Percentiles rank a stretch among this genome's conserved stretches.
Evolutionary conservation across 2,888 invertebrate genomes (phyloP).

Genomic region (Drosophila flavopinicola): DNA sequence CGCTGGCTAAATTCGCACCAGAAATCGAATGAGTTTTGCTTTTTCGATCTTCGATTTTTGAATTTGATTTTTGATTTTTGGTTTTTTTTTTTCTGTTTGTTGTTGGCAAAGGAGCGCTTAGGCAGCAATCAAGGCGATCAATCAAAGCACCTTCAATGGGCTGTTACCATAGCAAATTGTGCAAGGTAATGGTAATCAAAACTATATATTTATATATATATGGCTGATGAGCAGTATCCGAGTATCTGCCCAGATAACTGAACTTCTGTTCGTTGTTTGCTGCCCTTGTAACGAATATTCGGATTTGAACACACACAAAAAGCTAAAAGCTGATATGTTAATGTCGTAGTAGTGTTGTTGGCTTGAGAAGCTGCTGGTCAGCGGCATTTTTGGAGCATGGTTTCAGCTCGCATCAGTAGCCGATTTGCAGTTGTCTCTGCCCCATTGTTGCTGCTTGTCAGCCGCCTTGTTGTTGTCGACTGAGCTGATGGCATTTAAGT

Average conservation of each 20-base stretch:
- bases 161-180: slow-evolving; percentile 64
- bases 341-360: slow-evolving; percentile 50
- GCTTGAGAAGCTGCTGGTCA: slow-evolving; percentile 43
- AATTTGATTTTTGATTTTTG: slow-evolving; percentile 14
- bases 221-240: slow-evolving; percentile 14
- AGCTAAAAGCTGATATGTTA: slow-evolving; percentile 66
- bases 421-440: slow-evolving; percentile 50
- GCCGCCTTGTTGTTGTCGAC: slow-evolving; percentile 14
- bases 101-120: slow-evolving; percentile 16
- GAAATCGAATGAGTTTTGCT: slow-evolving; percentile 36
- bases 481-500: slow-evolving; percentile 72
- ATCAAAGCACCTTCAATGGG: slow-evolving; percentile 58
- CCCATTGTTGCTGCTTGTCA: slow-evolving; percentile 13
- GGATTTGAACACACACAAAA: slow-evolving; percentile 25
- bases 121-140: slow-evolving; percentile 55
- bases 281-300: slow-evolving; percentile 75
- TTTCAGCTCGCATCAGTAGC: slow-evolving; percentile 55
- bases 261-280: slow-evolving; percentile 48
- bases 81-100: background rate
- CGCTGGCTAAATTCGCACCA: slow-evolving; percentile 46
- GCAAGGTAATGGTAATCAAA: slow-evolving; percentile 67
- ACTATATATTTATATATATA: slow-evolving; percentile 32
- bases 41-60: slow-evolving; percentile 6
- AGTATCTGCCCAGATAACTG: slow-evolving; percentile 48
- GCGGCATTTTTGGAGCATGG: slow-evolving; percentile 21